These are phyloP conservation scores for Stigmatopora argus DNA, from an alignment of 2,113 vertebrate species.

Conservation along the genomic window DNA sequence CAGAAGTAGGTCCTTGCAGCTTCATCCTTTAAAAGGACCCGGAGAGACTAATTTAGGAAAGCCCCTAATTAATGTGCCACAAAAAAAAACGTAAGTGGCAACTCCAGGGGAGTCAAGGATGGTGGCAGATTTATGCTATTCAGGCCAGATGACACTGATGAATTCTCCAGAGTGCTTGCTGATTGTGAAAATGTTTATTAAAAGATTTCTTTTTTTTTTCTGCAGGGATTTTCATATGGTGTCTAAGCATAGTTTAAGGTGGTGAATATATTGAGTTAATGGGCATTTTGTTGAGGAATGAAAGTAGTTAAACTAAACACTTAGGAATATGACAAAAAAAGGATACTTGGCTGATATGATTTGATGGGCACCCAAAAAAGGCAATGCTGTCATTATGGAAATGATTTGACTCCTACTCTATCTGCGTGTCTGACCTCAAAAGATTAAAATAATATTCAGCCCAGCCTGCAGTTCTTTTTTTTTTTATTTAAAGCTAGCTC, in stretches of 20 bases:
- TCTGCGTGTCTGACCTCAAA: too few species aligned
- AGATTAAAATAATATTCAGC: too few species aligned
- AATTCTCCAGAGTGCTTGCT: slow-evolving; percentile 28
- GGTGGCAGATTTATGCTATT: slow-evolving; percentile 29
- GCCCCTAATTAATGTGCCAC: slow-evolving; percentile 24
- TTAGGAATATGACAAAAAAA: neutral
- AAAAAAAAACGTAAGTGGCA: slow-evolving; percentile 37
- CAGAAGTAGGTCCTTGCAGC: slow-evolving; percentile 11
- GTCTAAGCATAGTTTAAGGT: neutral
- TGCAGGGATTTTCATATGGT: neutral
- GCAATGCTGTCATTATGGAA: neutral
- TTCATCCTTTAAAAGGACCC: slow-evolving; percentile 13
- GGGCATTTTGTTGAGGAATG: neutral
- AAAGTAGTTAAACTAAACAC: neutral
- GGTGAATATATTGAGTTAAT: neutral
- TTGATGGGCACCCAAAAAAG: neutral
- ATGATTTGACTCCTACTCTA: too few species aligned
- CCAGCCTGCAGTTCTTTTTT: too few species aligned
- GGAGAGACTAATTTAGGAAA: slow-evolving; percentile 20
- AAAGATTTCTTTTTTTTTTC: neutral
- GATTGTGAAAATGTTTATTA: slow-evolving; percentile 26
- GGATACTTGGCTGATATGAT: neutral
- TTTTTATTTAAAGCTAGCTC: too few species aligned
- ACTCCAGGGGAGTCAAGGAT: slow-evolving; percentile 32
- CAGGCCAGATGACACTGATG: slow-evolving; percentile 41